phyloP scores from a whole-genome alignment of 1,140 invertebrate species.

The Harpegnathos saltator region DNA sequence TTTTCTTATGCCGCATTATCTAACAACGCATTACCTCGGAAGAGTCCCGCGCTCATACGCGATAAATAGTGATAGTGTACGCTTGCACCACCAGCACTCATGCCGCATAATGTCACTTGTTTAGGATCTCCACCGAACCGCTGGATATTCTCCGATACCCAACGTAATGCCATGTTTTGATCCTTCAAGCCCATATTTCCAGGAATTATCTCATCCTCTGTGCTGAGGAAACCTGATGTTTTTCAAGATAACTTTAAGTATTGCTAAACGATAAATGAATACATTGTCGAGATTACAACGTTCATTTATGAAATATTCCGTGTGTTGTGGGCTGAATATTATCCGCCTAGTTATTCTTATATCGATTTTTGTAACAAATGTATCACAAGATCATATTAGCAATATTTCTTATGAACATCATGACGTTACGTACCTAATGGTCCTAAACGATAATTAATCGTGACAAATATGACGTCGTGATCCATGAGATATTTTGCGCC shows the following conservation, averaged over 20 bases:
- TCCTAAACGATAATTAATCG: conserved; percentile 89
- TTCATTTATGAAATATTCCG: conserved; percentile 6
- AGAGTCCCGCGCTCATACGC: conserved; percentile 79
- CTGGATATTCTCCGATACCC: conserved; percentile 87
- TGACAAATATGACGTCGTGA: conserved; percentile 88
- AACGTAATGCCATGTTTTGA: conserved; percentile 87
- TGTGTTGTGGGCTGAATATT: not conserved
- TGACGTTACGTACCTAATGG: conserved; percentile 84
- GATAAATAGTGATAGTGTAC: conserved; percentile 89
- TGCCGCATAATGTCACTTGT: conserved; percentile 85
- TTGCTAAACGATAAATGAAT: not conserved
- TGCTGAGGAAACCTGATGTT: conserved; percentile 86
- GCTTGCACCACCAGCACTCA: conserved; percentile 86
- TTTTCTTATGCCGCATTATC: not conserved
- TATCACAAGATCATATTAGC: not conserved
- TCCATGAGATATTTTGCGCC: conserved; percentile 88
- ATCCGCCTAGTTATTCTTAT: no score
- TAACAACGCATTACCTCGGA: conserved; percentile 79
- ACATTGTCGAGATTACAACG: not conserved
- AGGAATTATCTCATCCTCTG: conserved; percentile 85
- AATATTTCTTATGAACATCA: conserved; percentile 7
- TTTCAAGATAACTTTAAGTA: not conserved
- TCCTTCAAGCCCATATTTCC: conserved; percentile 89
- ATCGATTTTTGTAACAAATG: no score
- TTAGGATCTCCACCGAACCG: conserved; percentile 86